Evolutionary conservation across 2,797 vertebrate species (phyloP).

Genomic region (Catharus ustulatus): DNA sequence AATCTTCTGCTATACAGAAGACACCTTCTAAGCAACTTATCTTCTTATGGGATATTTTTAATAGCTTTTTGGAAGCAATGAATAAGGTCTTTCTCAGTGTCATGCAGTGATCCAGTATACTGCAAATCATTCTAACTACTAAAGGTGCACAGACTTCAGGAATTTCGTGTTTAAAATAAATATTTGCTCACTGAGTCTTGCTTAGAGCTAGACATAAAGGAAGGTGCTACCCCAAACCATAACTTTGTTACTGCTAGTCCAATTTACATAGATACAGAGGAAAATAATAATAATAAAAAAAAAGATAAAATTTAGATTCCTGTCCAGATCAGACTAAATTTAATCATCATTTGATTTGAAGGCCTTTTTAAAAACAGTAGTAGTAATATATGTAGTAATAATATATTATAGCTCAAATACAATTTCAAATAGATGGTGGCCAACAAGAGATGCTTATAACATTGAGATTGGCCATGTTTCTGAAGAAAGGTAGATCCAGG

Average conservation of each 20-base stretch:
- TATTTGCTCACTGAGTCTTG: constrained; percentile 14
- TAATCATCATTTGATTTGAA: background rate
- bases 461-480: background rate
- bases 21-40: constrained; percentile 56
- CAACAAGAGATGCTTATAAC: background rate
- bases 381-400: background rate
- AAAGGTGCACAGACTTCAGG: constrained; percentile 5
- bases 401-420: background rate
- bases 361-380: background rate
- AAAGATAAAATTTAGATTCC: background rate
- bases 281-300: background rate
- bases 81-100: constrained; percentile 34
- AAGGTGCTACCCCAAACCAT: background rate
- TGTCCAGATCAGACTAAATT: background rate
- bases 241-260: background rate
- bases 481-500: background rate
- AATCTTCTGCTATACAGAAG: constrained; percentile 46
- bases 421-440: background rate
- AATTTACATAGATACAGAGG: background rate
- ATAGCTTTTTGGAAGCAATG: constrained; percentile 54
- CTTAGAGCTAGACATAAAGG: background rate
- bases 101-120: constrained; percentile 4
- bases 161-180: background rate
- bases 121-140: background rate
- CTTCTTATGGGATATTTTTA: constrained; percentile 57